A percentile compares a stretch with the other conserved stretches of the same genome.
These are phyloP conservation scores for Gastracanthus pulcherrimus DNA, from an alignment of 2,888 invertebrate genomes.

Conservation along the genomic window DNA sequence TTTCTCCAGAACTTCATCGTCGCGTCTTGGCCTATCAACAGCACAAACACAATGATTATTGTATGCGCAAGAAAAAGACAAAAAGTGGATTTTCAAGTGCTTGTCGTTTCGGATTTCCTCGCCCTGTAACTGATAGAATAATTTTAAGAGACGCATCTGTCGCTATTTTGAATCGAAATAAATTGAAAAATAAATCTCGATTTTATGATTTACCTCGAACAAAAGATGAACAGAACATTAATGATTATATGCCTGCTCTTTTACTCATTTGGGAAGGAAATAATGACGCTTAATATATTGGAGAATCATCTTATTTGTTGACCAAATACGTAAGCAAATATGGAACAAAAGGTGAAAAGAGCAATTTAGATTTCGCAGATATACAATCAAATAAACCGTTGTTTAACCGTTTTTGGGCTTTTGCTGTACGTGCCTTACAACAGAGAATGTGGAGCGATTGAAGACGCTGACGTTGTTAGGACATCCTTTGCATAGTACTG, in stretches of 20 bases:
- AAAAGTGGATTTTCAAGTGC: constrained; percentile 60
- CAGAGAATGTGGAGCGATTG: too few species aligned
- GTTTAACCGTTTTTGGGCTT: constrained; percentile 63
- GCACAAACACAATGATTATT: constrained; percentile 67
- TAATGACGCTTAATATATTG: too few species aligned
- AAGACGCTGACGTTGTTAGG: constrained; percentile 70
- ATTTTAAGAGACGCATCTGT: constrained; percentile 57
- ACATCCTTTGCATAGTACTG: constrained; percentile 68
- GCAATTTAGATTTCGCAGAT: constrained; percentile 60
- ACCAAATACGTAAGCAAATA: constrained; percentile 68
- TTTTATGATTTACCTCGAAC: constrained; percentile 66
- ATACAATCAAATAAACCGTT: constrained; percentile 67
- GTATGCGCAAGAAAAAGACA: constrained; percentile 65
- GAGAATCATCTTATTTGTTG: constrained; percentile 64
- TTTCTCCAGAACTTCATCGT: too few species aligned
- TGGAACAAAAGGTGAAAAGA: constrained; percentile 64
- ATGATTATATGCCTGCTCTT: too few species aligned
- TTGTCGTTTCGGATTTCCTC: constrained; percentile 62
- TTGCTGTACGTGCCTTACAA: too few species aligned
- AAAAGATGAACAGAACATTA: too few species aligned
- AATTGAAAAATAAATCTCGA: constrained; percentile 61
- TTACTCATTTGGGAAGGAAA: too few species aligned
- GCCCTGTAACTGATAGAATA: constrained; percentile 56
- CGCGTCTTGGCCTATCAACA: constrained; percentile 64
- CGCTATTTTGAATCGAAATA: constrained; percentile 63